Evolutionary conservation across 2,113 vertebrate species (phyloP), one percentile per base, ranked within the genome.

Genomic region (Pygoscelis adeliae): DNA sequence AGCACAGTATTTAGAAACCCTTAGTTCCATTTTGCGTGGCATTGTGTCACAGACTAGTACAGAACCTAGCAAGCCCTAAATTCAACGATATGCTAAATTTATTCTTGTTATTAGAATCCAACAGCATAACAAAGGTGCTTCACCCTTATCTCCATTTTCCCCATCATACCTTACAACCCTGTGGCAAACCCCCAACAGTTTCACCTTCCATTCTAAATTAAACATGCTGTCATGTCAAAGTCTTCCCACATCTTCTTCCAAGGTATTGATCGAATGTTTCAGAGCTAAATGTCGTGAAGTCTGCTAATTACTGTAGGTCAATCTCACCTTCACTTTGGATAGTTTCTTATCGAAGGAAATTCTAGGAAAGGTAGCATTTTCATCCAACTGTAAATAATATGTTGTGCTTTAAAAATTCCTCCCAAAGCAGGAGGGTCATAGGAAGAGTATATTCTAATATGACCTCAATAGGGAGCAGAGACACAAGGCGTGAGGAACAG

Each of bases 21-120:
- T 36, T 17, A 3, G 12, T 61, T 78, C 72, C 25, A 5, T 63
- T 21, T 42, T 71, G 15, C 36, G 61, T 79, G 47, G 11, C 36
- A 12, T 18, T 63, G 15, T 87, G n/a, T 73, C 78, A 83, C 52
- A 56, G 44, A 12, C 22, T 15, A 53, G 34, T 23, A 29, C 25
- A 84, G 55, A 86, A 32, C n/a, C 7, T 87, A 8, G 26, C 71
- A 81, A 86, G 40, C 63, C 50, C 66, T 70, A 61, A n/a, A 72
- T 91, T 44, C 65, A 56, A 80, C 56, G 27, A 4, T 93, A 58
- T 95, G 90, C 77, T 91, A 87, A 93, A 95, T 96, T 95, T 96
- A 92, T 95, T 95, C 91, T 87, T 38, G 9, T 80, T 73, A 18
- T 26, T 78, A 23, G 36, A 89, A 76, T 49, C 40, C 27, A 89